These are phyloP conservation scores for Sweltsa coloradensis DNA, from an alignment of 1,140 invertebrate genomes.

Conservation along the genomic window DNA sequence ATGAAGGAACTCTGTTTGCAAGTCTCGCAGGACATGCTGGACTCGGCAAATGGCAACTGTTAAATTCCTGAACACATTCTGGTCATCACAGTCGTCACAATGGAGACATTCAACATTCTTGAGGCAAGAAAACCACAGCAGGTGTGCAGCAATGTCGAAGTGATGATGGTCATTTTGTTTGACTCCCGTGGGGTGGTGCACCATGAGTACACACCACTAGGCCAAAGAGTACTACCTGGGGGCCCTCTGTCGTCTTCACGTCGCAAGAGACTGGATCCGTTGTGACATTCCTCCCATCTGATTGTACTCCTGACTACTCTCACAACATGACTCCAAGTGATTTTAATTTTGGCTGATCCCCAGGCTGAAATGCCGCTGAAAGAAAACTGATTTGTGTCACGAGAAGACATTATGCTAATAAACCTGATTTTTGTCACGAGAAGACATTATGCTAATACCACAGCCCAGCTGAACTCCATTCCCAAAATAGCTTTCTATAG, in stretches of 20 bases:
- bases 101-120: slow-evolving; percentile 15
- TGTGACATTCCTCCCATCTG: too few relatives aligned
- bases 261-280: too few relatives aligned
- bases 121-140: slow-evolving; percentile 19
- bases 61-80: slow-evolving; percentile 10
- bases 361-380: too few relatives aligned
- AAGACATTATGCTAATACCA: too few relatives aligned
- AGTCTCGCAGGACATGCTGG: slow-evolving; percentile 1
- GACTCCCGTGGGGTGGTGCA: slow-evolving; percentile 21
- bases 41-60: background rate
- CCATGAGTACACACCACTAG: slow-evolving; percentile 21
- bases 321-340: too few relatives aligned
- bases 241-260: background rate
- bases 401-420: too few relatives aligned
- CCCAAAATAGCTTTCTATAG: too few relatives aligned
- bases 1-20: background rate
- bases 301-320: too few relatives aligned
- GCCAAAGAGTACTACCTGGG: slow-evolving; percentile 17
- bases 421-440: too few relatives aligned
- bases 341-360: too few relatives aligned
- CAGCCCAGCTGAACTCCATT: too few relatives aligned
- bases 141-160: slow-evolving; percentile 21
- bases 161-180: slow-evolving; percentile 25
- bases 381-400: too few relatives aligned
- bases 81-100: slow-evolving; percentile 21